Evolutionary conservation across 2,888 invertebrate species (phyloP).

Genomic region (Automeris io): DNA sequence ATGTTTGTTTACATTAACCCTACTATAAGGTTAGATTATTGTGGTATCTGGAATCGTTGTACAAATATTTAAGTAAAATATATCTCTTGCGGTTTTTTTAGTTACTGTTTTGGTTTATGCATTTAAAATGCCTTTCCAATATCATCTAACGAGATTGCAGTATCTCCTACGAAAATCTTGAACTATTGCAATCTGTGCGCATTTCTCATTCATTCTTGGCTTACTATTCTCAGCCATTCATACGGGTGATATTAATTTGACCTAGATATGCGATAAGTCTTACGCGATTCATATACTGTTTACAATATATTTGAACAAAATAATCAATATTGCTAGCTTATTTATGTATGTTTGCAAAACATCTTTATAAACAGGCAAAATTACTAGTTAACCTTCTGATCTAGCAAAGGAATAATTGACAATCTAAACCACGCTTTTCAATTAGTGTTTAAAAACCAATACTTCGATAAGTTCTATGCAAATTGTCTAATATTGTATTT

Average conservation of each 20-base stretch:
- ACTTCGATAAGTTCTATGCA: conserved; percentile 1
- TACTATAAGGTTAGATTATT: neutral
- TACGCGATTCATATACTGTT: neutral
- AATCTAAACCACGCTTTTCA: neutral
- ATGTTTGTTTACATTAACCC: neutral
- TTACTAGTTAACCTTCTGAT: neutral
- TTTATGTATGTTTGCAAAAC: conserved; percentile 2
- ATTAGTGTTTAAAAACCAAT: neutral
- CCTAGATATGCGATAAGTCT: neutral
- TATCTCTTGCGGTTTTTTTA: no score
- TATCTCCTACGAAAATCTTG: no score
- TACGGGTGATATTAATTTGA: neutral
- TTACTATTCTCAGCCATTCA: neutral
- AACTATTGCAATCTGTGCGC: neutral
- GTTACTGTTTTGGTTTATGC: no score
- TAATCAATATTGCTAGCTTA: no score
- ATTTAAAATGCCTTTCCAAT: no score
- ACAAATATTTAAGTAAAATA: no score
- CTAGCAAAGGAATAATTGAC: neutral
- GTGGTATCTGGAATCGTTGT: neutral
- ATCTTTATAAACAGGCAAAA: neutral
- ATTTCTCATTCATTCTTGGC: conserved; percentile 3
- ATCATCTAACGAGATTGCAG: no score
- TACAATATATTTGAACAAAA: no score
- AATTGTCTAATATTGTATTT: conserved; percentile 5